Evolutionary conservation across 1,140 invertebrate genomes (phyloP).

Genomic region (Cydia pomonella): DNA sequence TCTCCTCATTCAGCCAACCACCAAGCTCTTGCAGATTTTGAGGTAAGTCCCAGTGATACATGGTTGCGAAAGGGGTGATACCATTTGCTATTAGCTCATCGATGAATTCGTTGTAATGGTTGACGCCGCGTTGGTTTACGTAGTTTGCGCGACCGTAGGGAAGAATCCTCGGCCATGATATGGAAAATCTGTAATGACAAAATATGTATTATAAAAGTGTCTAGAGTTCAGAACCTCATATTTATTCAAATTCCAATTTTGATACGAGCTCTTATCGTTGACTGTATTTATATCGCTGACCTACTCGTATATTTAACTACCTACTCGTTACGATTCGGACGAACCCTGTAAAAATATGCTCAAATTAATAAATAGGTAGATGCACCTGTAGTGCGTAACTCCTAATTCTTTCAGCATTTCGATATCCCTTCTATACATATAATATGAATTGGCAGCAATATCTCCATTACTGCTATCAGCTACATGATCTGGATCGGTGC

Average conservation of each 20-base stretch:
- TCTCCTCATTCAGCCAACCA: constrained; percentile 65
- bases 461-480: constrained; percentile 79
- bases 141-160: constrained; percentile 77
- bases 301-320: too few species aligned
- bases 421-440: constrained; percentile 80
- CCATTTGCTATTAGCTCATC: constrained; percentile 76
- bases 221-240: too few species aligned
- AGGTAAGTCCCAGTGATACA: constrained; percentile 72
- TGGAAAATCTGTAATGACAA: constrained; percentile 78
- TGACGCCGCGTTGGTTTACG: constrained; percentile 79
- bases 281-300: too few species aligned
- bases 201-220: too few species aligned
- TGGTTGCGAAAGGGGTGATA: constrained; percentile 81
- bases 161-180: constrained; percentile 83
- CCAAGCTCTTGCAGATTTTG: constrained; percentile 68
- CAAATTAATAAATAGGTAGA: too few species aligned
- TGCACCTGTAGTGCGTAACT: constrained; percentile 70
- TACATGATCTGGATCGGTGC: constrained; percentile 63
- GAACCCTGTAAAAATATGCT: too few species aligned
- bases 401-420: constrained; percentile 77
- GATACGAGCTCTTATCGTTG: too few species aligned
- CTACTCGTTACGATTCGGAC: too few species aligned
- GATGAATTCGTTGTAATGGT: constrained; percentile 83
- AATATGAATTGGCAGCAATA: constrained; percentile 84
- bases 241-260: too few species aligned